A percentile compares a stretch with the other conserved stretches of the same genome.
These are phyloP conservation scores for Strix aluco DNA, from an alignment of 2,113 vertebrate genomes.

Conservation along the genomic window DNA sequence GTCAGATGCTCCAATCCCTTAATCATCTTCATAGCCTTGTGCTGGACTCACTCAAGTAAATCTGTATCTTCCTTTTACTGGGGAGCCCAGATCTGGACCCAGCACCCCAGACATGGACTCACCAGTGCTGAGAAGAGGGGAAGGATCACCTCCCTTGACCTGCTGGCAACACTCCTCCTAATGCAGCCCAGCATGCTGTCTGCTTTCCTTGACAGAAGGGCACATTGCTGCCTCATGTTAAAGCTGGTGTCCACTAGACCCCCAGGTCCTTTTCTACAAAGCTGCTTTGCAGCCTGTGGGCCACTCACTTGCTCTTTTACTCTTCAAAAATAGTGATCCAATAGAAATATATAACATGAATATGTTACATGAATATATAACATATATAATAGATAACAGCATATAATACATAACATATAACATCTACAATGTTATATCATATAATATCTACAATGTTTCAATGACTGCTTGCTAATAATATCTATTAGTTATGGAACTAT, in stretches of 20 bases:
- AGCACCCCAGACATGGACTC: background rate
- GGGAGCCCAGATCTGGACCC: background rate
- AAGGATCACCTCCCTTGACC: background rate
- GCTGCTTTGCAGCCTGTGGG: background rate
- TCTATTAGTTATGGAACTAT: background rate
- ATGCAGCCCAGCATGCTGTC: background rate
- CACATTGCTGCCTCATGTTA: background rate
- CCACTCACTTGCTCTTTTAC: background rate
- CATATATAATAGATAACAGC: too few species aligned
- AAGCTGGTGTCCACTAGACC: background rate
- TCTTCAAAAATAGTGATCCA: background rate
- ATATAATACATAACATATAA: too few species aligned
- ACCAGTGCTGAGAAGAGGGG: background rate
- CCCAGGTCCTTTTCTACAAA: background rate
- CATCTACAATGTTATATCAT: background rate
- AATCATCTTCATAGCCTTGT: rapidly evolving
- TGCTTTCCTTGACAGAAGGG: background rate
- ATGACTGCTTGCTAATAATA: background rate
- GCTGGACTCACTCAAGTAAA: background rate
- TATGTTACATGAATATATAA: background rate
- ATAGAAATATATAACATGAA: background rate
- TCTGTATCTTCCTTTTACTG: background rate
- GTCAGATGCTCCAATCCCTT: background rate
- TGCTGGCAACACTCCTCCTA: background rate
- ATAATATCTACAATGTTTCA: background rate